A percentile compares a stretch with the other conserved stretches of the same genome.
Conservation (phyloP, 1,140 invertebrate species). For the Phortica variegata region DNA sequence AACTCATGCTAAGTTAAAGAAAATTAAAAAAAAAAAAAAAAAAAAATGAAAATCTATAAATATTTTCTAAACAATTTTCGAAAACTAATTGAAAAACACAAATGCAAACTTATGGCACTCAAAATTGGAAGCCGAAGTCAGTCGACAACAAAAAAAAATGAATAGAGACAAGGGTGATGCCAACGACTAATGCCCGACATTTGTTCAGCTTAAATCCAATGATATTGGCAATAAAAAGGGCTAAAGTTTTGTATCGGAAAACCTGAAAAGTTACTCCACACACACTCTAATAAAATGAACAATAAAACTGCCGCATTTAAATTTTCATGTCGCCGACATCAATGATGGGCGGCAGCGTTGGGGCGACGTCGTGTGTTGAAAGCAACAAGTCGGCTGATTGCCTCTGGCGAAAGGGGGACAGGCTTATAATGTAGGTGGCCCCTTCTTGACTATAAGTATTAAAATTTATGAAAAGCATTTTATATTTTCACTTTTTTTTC, state of each 20-base stretch:
- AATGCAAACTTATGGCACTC: conserved; percentile 34
- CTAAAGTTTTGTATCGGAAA: conserved; percentile 24
- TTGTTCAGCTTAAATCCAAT: conserved; percentile 35
- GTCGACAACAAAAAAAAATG: conserved; percentile 2
- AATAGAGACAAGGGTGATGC: conserved; percentile 6
- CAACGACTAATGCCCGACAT: conserved; percentile 11
- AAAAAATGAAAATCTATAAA: conserved; percentile 35
- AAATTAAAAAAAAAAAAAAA: conserved; percentile 1
- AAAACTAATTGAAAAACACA: conserved; percentile 20
- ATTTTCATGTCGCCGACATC: too few species aligned
- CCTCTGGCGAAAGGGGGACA: too few species aligned
- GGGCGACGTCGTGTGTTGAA: too few species aligned
- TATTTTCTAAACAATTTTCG: conserved; percentile 37
- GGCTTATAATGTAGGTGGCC: too few species aligned
- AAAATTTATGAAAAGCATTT: too few species aligned
- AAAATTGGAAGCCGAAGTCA: too few species aligned
- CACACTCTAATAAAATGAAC: conserved; percentile 28
- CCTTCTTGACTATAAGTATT: too few species aligned
- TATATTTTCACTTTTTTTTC: too few species aligned
- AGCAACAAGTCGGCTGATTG: too few species aligned
- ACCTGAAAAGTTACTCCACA: conserved; percentile 5
- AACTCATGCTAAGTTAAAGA: neutral
- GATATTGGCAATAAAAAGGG: conserved; percentile 50
- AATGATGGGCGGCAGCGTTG: too few species aligned
- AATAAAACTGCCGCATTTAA: neutral